Base-by-base conservation (phyloP, 2,113 vertebrate genomes). In the Nothoprocta perdicaria region DNA sequence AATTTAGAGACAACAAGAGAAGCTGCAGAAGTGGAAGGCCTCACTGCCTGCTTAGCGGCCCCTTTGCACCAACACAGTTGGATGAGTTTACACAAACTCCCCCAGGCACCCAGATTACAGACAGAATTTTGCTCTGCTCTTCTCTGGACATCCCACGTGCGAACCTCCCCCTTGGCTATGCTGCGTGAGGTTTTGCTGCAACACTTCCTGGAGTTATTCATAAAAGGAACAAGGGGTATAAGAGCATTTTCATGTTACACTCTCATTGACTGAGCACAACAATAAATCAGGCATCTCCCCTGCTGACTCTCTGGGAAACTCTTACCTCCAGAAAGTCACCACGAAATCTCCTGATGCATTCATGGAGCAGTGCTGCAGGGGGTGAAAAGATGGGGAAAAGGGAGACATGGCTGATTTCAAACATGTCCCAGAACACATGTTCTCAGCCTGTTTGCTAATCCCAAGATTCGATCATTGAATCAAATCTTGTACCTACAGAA, bases 371-470 rank as follows among this genome's bases (percentile, higher is more conserved):
- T 84, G 69, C 73, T 67, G 77, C 77, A 31, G 81, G 74, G 41
- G 46, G 68, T 77, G 60, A 58, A 1, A 4, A 66, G 41, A 11
- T 0, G 1, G 12, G 66, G 67, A 26, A 43, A 35, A 48, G 74
- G 87, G 48, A 7, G 26, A 65, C 82, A 84, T 52, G 62, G 31
- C 60, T 57, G 79, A 8, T 61, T 73, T 55, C 86, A 55, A 63
- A 60, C 65, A 35, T 3, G 62, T n/a, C 50, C 55, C 86, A 63
- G 84, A 94, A 79, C 55, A 92, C 88, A 31, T 68, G 89, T 89
- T 89, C 72, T 91, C 65, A 80, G 92, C 82, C 76, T 90, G 94
- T 92, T 93, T 80, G 73, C 58, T 92, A 68, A 95, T 89, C 82
- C n/a, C 87, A 4, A 45, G 65, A n/a, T n/a, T n/a, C 2, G 1